phyloP scores from a whole-genome alignment of 2,888 invertebrate genomes.

The Ichneumon xanthorius region DNA sequence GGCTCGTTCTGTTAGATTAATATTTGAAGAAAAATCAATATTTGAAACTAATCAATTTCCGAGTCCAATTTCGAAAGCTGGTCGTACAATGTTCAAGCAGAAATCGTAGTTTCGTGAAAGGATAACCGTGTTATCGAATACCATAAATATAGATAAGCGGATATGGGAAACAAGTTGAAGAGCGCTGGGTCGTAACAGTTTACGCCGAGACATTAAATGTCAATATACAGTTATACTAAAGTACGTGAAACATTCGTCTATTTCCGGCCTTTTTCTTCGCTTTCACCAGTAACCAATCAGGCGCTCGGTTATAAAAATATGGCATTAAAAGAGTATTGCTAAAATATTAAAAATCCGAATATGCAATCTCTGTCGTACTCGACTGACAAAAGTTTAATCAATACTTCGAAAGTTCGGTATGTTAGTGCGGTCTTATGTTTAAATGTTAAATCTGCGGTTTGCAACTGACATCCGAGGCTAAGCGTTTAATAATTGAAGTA shows the following conservation, averaged over 20 bases:
- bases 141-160: not conserved
- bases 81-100: not conserved
- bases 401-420: too few species aligned
- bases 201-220: constrained; percentile 1
- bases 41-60: constrained; percentile 16
- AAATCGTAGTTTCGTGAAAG: constrained; percentile 8
- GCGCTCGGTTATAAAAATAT: not conserved
- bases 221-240: constrained; percentile 15
- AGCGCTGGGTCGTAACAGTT: constrained; percentile 6
- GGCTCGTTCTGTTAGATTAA: constrained; percentile 23
- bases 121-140: not conserved
- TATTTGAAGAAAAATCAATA: not conserved
- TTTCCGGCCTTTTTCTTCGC: not conserved
- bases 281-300: not conserved
- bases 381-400: not conserved
- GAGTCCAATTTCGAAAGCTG: not conserved
- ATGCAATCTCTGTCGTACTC: not conserved
- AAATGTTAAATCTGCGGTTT: not conserved
- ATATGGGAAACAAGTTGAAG: constrained; percentile 9
- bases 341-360: not conserved
- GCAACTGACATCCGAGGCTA: not conserved
- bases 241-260: constrained; percentile 20
- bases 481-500: not conserved
- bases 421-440: too few species aligned
- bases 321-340: not conserved